These are phyloP conservation scores for Lasioglossum pauxillum DNA, from an alignment of 2,888 invertebrate genomes.

Conservation along the genomic window DNA sequence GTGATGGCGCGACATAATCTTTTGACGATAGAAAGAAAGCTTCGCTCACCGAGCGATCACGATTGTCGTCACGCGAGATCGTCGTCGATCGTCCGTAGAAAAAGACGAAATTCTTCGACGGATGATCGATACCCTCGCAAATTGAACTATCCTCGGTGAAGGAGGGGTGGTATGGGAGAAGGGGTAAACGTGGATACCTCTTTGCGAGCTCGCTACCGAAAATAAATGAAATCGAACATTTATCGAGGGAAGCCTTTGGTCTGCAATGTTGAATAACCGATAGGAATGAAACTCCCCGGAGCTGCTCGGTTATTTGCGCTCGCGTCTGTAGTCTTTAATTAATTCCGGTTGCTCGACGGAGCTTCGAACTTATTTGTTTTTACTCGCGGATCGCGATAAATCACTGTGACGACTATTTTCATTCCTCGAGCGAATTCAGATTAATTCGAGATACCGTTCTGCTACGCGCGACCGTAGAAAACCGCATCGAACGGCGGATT, in stretches of 20 bases:
- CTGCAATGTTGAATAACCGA: slow-evolving; percentile 11
- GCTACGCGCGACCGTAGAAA: neutral
- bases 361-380: neutral
- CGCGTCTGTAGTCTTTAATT: slow-evolving; percentile 10
- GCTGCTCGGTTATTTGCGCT: slow-evolving; percentile 11
- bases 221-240: slow-evolving; percentile 40
- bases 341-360: slow-evolving; percentile 7
- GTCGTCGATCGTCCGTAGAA: neutral
- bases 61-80: slow-evolving; percentile 8
- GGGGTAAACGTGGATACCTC: neutral
- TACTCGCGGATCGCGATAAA: neutral
- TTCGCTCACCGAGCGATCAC: neutral
- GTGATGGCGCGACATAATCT: slow-evolving; percentile 50
- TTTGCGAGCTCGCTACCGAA: neutral
- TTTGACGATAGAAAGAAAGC: slow-evolving; percentile 7
- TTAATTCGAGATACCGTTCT: neutral
- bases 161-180: neutral
- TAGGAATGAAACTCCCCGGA: slow-evolving; percentile 2
- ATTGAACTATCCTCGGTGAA: neutral
- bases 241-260: slow-evolving; percentile 48
- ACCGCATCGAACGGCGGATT: neutral
- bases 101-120: neutral
- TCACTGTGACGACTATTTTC: neutral
- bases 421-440: neutral
- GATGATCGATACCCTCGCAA: slow-evolving; percentile 10